phyloP scores from a whole-genome alignment of 37 sponge, comb jelly and placozoan species.

The Chondrosia reniformis region DNA sequence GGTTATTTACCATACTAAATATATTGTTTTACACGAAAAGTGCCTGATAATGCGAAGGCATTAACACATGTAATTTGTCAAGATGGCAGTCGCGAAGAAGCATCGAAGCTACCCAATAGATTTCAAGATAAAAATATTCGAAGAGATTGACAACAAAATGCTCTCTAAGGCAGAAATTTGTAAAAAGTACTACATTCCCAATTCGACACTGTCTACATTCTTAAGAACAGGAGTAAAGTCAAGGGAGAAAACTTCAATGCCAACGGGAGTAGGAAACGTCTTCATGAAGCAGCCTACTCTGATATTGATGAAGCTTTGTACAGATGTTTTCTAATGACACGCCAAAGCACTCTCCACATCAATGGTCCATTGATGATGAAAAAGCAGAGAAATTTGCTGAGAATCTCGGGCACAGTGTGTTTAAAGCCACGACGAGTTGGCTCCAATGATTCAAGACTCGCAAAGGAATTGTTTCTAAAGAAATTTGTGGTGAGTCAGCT shows the following conservation, averaged over 20 bases:
- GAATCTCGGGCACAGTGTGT: neutral
- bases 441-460: constrained; percentile 1
- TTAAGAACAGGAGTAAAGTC: neutral
- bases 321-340: neutral
- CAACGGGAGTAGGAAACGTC: neutral
- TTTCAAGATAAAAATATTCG: neutral
- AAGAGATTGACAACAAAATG: neutral
- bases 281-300: neutral
- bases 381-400: constrained; percentile 2
- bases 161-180: constrained; percentile 8
- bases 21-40: too few relatives aligned
- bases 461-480: neutral
- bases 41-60: too few relatives aligned
- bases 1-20: too few relatives aligned
- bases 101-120: neutral
- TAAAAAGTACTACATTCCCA: constrained; percentile 5
- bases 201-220: constrained; percentile 6
- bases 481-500: constrained; percentile 5
- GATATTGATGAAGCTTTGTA: neutral
- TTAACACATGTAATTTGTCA: too few relatives aligned
- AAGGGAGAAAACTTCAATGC: neutral
- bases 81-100: constrained; percentile 8
- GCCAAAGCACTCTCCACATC: neutral
- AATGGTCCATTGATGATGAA: constrained; percentile 1
- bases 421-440: constrained; percentile 4